These are phyloP conservation scores for Coregonus clupeaformis DNA, from an alignment of 2,113 vertebrate species.

Conservation along the genomic window DNA sequence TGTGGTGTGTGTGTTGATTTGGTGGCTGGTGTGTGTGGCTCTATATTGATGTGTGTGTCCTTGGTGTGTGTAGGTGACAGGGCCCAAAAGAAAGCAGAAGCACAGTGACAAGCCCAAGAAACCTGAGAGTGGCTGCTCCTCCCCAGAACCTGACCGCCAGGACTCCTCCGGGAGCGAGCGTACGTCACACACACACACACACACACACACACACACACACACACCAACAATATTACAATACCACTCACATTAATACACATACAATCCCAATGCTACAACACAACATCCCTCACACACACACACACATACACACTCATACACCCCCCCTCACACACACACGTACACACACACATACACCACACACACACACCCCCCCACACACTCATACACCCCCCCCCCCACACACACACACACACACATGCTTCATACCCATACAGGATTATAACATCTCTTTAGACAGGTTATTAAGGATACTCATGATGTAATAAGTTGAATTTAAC, in stretches of 20 bases:
- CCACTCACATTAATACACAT: background rate
- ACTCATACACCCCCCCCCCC: no score
- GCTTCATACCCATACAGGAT: no score
- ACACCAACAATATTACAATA: background rate
- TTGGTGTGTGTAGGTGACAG: constrained; percentile 80
- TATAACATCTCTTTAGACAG: no score
- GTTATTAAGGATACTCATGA: no score
- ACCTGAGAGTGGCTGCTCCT: constrained; percentile 90
- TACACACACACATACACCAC: no score
- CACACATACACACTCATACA: background rate
- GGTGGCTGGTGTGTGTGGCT: constrained; percentile 11
- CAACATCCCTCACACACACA: no score
- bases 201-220: background rate
- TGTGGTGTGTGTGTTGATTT: background rate
- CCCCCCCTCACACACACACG: no score
- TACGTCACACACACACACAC: constrained; percentile 52
- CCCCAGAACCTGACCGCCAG: constrained; percentile 90
- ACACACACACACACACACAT: no score
- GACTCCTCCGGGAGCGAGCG: constrained; percentile 97
- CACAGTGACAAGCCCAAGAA: constrained; percentile 82
- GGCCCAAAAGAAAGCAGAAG: constrained; percentile 91
- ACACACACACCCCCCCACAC: no score
- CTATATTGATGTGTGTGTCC: constrained; percentile 17
- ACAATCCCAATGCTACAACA: background rate
- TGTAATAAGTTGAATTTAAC: no score